Evolutionary conservation across 2,888 invertebrate genomes (phyloP), one percentile per base, ranked within the genome.

Genomic region (Tiliacea citrago): DNA sequence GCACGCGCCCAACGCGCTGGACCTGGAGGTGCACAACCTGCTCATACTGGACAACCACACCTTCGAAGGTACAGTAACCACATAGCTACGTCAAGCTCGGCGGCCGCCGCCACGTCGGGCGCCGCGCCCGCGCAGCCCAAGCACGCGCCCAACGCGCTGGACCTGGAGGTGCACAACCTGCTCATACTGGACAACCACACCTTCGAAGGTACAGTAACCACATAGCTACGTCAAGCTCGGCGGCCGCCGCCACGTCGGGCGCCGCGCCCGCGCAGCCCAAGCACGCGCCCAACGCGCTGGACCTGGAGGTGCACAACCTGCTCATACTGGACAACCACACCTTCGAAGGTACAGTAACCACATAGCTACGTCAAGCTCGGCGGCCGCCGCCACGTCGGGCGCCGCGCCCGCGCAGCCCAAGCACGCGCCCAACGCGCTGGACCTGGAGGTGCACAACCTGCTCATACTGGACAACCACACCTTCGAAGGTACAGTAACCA

Each of bases 1-100:
- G 89, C 91, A 90, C 87, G 90, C 91, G 87, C 91, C 98, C 82
- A 97, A 96, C 88, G 98, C 98, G 0, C 98, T 98, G 90, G 99
- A 99, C 95, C 97, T 98, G 18, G 99, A 99, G 94, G 97, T 98
- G n/a, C 98, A 99, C 93, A 98, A 98, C 93, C 97, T 99, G 82
- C 97, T 99, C 39, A 97, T 99, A 69, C 97, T 99, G 77, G 99
- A 99, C 96, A 99, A 99, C 91, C 99, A 75, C 63, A 75, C 99
- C 93, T 75, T 75, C n/a, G 75, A 75, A 67, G 75, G 75, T 75
- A 71, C 21, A 35, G 35, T 35, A 35, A 35, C n/a, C n/a, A n/a
- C n/a, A n/a, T n/a, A n/a, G n/a, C n/a, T n/a, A n/a, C n/a, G n/a
- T n/a, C n/a, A n/a, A n/a, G n/a, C n/a, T n/a, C n/a, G n/a, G n/a